Evolutionary conservation across 1,140 invertebrate species (phyloP).

Genomic region (Bombus cullumanus): DNA sequence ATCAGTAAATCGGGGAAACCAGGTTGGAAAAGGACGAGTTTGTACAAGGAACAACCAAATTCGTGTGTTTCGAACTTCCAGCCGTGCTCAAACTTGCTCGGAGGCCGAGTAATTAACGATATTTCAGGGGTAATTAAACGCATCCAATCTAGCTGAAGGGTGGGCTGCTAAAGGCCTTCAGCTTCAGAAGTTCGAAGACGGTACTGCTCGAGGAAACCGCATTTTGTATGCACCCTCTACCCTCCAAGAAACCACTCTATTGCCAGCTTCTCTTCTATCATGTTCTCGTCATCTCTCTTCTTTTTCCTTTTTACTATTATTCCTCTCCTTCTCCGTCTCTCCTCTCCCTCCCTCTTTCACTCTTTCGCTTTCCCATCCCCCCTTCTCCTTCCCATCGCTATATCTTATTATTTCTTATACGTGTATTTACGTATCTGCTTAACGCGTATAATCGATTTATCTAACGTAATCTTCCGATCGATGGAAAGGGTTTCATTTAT

Average conservation of each 20-base stretch:
- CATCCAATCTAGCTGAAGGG: constrained; percentile 75
- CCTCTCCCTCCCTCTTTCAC: neutral
- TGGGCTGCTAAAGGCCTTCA: constrained; percentile 70
- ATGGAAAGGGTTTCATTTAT: neutral
- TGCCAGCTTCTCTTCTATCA: constrained; percentile 46
- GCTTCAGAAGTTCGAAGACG: constrained; percentile 68
- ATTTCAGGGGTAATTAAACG: constrained; percentile 82
- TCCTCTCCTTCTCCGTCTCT: neutral
- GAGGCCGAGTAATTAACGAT: constrained; percentile 80
- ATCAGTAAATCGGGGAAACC: constrained; percentile 45
- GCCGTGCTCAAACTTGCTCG: constrained; percentile 30
- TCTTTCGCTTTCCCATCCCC: neutral
- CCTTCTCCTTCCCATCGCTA: too few relatives aligned
- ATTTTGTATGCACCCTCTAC: constrained; percentile 71
- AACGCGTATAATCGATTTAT: too few relatives aligned
- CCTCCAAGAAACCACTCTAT: constrained; percentile 54
- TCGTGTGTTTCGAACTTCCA: constrained; percentile 44
- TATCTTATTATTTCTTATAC: too few relatives aligned
- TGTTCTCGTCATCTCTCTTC: constrained; percentile 46
- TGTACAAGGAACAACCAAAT: constrained; percentile 41
- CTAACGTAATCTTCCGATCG: too few relatives aligned
- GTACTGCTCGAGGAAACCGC: constrained; percentile 72
- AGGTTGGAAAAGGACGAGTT: constrained; percentile 35
- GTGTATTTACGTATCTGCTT: too few relatives aligned
- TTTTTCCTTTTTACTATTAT: constrained; percentile 7